Evolutionary conservation across 2,113 vertebrate species (phyloP).

Genomic region (Pitta sordida): DNA sequence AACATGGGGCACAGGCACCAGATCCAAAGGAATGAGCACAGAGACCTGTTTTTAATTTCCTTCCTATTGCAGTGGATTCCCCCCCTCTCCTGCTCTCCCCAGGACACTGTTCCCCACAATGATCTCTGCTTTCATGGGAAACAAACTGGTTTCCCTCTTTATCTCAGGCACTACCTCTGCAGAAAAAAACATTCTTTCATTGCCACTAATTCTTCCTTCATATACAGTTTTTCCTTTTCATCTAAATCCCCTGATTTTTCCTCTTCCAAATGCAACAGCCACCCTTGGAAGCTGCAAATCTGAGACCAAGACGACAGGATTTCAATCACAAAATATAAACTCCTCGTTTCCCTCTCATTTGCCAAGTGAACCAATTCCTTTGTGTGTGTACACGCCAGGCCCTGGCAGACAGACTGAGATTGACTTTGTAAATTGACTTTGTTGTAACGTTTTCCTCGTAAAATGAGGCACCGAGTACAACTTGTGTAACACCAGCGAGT

Average conservation of each 20-base stretch:
- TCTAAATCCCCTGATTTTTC: background rate
- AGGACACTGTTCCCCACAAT: fast-evolving
- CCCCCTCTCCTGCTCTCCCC: background rate
- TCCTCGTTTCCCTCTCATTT: slow-evolving; percentile 10
- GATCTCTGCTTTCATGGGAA: background rate
- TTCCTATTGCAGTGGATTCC: fast-evolving
- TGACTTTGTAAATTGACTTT: slow-evolving; percentile 34
- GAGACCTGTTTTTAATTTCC: background rate
- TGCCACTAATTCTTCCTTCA: background rate
- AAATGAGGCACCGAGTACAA: background rate
- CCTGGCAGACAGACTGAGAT: background rate
- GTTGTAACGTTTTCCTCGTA: background rate
- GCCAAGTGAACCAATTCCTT: slow-evolving; percentile 31
- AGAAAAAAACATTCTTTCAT: background rate
- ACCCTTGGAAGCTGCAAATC: background rate
- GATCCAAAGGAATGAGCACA: background rate
- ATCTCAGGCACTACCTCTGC: background rate
- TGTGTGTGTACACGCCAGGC: background rate
- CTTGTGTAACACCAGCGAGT: background rate
- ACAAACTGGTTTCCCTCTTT: background rate
- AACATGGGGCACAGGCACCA: background rate
- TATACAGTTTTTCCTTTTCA: background rate
- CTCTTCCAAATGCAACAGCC: background rate
- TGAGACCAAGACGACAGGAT: background rate
- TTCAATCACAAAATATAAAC: slow-evolving; percentile 17